Conservation (phyloP, 2,113 vertebrate species). For the Neogobius melanostomus region DNA sequence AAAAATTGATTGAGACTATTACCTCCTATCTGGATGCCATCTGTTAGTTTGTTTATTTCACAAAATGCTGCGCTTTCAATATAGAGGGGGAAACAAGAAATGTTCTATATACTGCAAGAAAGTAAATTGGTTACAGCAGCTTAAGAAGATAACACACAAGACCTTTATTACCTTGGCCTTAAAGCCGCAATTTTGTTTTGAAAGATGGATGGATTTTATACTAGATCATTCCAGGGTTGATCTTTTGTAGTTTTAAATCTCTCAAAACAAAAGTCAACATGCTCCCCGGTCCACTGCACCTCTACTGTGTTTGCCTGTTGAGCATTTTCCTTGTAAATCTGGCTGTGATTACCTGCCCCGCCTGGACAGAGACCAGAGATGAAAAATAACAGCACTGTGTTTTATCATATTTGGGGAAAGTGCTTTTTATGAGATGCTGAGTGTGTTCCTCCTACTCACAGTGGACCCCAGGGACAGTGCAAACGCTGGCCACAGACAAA, state of each 20-base stretch:
- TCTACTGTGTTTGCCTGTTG: background rate
- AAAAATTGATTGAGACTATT: too few species aligned
- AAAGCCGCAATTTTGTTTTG: too few species aligned
- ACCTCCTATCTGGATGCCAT: too few species aligned
- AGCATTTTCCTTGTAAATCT: slow-evolving; percentile 1
- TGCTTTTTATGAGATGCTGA: slow-evolving; percentile 10
- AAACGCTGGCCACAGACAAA: background rate
- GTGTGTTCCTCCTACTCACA: background rate
- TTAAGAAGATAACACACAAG: too few species aligned
- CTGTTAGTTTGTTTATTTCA: too few species aligned
- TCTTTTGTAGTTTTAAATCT: background rate
- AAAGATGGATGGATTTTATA: background rate
- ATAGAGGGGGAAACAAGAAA: too few species aligned
- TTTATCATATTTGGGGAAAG: slow-evolving; percentile 11
- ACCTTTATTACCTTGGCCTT: too few species aligned
- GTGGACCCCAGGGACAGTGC: background rate
- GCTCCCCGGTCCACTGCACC: background rate
- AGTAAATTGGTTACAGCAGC: too few species aligned
- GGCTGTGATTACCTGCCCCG: slow-evolving; percentile 2
- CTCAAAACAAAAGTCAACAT: background rate
- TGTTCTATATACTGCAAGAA: too few species aligned
- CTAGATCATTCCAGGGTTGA: background rate
- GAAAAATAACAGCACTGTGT: slow-evolving; percentile 9
- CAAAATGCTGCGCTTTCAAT: too few species aligned
- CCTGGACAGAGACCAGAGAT: background rate